Base-by-base conservation (phyloP, 30 jellyfish, hydroid and myxozoan species). In the Haliclystus octoradiatus region DNA sequence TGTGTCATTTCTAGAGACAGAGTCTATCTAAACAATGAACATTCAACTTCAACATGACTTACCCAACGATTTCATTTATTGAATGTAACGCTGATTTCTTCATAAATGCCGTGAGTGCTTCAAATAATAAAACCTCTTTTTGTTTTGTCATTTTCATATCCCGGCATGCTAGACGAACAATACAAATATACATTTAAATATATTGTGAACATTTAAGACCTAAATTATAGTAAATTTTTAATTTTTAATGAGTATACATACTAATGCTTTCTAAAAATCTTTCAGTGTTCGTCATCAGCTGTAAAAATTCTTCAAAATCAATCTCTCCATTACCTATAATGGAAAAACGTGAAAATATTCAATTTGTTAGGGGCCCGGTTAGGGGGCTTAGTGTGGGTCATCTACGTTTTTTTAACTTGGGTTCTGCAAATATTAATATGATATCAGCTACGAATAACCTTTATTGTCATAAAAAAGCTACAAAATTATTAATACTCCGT, bases 21-120 rank as follows among this genome's bases (percentile, higher is more conserved):
- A 13, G 13, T 12, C n/a, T 47, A 47, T 12, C 60, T n/a, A 12
- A 47, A 12, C n/a, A 12, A 12, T 47, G 13, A 47, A 12, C 60
- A 13, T 12, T 12, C 13, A 47, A 12, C n/a, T 13, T 47, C 60
- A 12, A 47, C 13, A 13, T 19, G 2, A 1, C 92, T 24, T 26
- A 83, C 95, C 95, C 88, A 28, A 83, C 92, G 31, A 83, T 83
- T 53, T 83, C 95, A 26, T 83, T 75, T 31, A 83, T 81, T 19
- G 95, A 83, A 28, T 82, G 88, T 65, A 83, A 65, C 0, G 95
- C 92, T 9, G 95, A 75, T 34, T 75, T 76, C 57, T 69, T 74
- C 95, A 83, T 75, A 50, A 83, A 83, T 33, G 26, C 68, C 1
- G 95, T 77, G 29, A 83, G 52, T 7, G 92, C 92, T 26, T 83